Evolutionary conservation across 2,797 vertebrate genomes (phyloP).

Genomic region (Mastacembelus armatus): DNA sequence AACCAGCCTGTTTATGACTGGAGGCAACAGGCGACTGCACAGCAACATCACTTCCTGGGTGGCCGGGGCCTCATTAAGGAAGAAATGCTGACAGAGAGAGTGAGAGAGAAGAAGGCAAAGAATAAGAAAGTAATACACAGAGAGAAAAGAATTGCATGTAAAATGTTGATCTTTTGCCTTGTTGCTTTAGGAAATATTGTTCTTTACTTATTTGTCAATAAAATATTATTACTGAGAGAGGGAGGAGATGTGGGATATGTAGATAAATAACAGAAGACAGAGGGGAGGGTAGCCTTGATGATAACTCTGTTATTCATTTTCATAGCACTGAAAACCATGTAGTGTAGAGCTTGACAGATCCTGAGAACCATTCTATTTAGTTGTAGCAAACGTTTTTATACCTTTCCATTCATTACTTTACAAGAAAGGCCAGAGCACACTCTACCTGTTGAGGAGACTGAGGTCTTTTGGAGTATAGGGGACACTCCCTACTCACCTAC

Average conservation of each 20-base stretch:
- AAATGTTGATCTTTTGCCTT: conserved; percentile 44
- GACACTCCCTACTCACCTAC: no score
- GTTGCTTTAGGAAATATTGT: conserved; percentile 23
- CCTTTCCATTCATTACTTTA: no score
- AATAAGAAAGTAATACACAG: conserved; percentile 1
- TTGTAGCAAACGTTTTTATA: no score
- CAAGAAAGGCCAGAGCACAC: no score
- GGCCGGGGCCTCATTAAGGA: conserved; percentile 65
- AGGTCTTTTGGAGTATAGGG: no score
- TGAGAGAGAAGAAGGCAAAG: background rate
- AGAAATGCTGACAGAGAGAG: conserved; percentile 37
- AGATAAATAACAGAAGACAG: conserved; percentile 1
- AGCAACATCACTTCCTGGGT: conserved; percentile 70
- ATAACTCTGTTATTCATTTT: conserved; percentile 3
- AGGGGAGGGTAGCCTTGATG: background rate
- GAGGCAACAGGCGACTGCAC: conserved; percentile 44
- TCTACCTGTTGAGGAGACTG: no score
- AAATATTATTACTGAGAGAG: conserved; percentile 23
- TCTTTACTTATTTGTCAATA: conserved; percentile 35
- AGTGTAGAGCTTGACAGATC: conserved; percentile 1
- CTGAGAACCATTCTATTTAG: no score
- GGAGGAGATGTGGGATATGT: background rate
- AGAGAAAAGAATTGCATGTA: conserved; percentile 25
- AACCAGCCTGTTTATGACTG: conserved; percentile 62
- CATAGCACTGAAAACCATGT: conserved; percentile 3